These are phyloP conservation scores for Acanthiza pusilla DNA, from an alignment of 2,797 vertebrate genomes.

Conservation along the genomic window DNA sequence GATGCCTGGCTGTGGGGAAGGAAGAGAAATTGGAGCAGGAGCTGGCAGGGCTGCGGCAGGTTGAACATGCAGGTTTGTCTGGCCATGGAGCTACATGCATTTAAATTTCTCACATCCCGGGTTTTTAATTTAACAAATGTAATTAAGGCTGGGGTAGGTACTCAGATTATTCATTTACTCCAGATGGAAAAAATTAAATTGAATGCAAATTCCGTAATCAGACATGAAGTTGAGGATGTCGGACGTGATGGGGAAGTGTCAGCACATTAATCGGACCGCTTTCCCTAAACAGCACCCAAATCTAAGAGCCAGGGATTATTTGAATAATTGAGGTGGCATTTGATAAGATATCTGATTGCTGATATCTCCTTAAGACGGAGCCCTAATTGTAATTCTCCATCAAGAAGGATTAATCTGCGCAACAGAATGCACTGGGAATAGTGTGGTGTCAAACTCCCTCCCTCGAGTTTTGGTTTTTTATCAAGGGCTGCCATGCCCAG, in stretches of 20 bases:
- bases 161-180: constrained; percentile 61
- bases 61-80: not conserved
- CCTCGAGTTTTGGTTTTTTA: not conserved
- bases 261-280: constrained; percentile 33
- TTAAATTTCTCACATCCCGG: constrained; percentile 56
- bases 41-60: not conserved
- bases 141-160: constrained; percentile 59
- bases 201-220: constrained; percentile 53
- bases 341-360: constrained; percentile 51
- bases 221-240: constrained; percentile 35
- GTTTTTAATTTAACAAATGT: constrained; percentile 65
- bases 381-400: constrained; percentile 39
- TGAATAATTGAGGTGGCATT: constrained; percentile 53
- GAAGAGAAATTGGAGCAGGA: constrained; percentile 21
- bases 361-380: constrained; percentile 12
- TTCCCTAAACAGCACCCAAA: constrained; percentile 50
- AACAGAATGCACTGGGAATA: not conserved
- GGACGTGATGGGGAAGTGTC: constrained; percentile 41
- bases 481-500: not conserved
- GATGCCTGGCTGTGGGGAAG: constrained; percentile 31
- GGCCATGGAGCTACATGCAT: not conserved
- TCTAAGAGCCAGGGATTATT: constrained; percentile 26
- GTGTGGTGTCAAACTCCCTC: not conserved
- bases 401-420: not conserved
- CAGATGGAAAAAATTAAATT: constrained; percentile 63